These are phyloP conservation scores for Zosterops pallidus DNA, from an alignment of 2,113 vertebrate species.

Conservation along the genomic window DNA sequence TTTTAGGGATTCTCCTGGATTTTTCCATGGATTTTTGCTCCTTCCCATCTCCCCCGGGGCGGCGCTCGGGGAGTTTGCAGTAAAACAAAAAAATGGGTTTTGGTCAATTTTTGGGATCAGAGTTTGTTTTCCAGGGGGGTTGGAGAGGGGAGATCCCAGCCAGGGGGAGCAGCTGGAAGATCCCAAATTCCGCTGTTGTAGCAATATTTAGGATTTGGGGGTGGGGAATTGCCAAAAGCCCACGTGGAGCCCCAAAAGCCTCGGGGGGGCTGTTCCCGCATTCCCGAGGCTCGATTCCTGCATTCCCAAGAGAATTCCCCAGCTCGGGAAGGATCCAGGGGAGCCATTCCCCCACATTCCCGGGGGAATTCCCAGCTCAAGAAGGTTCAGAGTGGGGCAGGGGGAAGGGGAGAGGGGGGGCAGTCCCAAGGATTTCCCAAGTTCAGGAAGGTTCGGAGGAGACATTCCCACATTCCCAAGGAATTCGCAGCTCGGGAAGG, in stretches of 20 bases:
- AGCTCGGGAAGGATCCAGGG: not conserved
- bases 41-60: not conserved
- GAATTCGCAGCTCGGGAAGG: not conserved
- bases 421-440: not conserved
- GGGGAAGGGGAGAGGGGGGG: too few relatives aligned
- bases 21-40: not conserved
- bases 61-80: not conserved
- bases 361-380: too few relatives aligned
- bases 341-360: too few relatives aligned
- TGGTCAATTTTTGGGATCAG: not conserved
- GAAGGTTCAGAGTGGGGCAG: too few relatives aligned
- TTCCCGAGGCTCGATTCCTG: not conserved
- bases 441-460: too few relatives aligned
- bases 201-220: not conserved
- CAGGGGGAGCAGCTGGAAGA: not conserved
- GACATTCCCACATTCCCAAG: not conserved
- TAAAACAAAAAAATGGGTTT: not conserved
- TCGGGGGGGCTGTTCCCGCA: accelerated
- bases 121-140: not conserved
- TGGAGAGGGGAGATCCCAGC: not conserved
- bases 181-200: not conserved
- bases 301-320: not conserved
- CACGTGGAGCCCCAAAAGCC: not conserved
- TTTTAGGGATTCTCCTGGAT: not conserved
- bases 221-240: not conserved